phyloP scores from a whole-genome alignment of 1,140 invertebrate genomes.

The Telenomus remus region DNA sequence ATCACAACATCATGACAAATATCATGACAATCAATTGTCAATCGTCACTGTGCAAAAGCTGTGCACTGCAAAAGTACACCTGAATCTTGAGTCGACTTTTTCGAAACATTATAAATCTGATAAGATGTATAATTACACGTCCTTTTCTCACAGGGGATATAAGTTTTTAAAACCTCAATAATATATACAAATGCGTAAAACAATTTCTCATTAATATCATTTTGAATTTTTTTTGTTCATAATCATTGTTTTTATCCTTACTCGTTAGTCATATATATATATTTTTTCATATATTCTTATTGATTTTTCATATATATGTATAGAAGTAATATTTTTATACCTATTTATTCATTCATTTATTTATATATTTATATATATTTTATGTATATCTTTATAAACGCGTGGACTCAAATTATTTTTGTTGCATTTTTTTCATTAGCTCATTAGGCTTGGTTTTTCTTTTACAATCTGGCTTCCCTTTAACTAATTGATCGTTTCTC shows the following conservation, averaged over 20 bases:
- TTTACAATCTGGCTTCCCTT: constrained; percentile 48
- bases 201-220: constrained; percentile 62
- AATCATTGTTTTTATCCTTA: constrained; percentile 60
- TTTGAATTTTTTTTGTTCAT: constrained; percentile 50
- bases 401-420: constrained; percentile 69
- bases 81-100: too few species aligned
- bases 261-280: constrained; percentile 66
- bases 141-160: constrained; percentile 4
- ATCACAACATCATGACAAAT: too few species aligned
- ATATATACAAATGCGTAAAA: constrained; percentile 71
- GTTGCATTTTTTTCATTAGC: constrained; percentile 56
- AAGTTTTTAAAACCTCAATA: constrained; percentile 68
- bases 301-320: constrained; percentile 63
- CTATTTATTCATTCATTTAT: constrained; percentile 61
- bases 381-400: constrained; percentile 69
- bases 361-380: constrained; percentile 52
- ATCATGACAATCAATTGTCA: too few species aligned
- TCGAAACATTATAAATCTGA: too few species aligned
- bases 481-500: constrained; percentile 68
- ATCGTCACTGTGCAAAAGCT: too few species aligned
- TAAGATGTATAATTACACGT: too few species aligned
- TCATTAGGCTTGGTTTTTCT: constrained; percentile 39
- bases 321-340: constrained; percentile 71
- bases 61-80: too few species aligned
- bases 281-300: constrained; percentile 63